Percentiles rank a stretch among this genome's conserved stretches.
Evolutionary conservation across 2,797 vertebrate genomes (phyloP).

Genomic region (Enoplosus armatus): DNA sequence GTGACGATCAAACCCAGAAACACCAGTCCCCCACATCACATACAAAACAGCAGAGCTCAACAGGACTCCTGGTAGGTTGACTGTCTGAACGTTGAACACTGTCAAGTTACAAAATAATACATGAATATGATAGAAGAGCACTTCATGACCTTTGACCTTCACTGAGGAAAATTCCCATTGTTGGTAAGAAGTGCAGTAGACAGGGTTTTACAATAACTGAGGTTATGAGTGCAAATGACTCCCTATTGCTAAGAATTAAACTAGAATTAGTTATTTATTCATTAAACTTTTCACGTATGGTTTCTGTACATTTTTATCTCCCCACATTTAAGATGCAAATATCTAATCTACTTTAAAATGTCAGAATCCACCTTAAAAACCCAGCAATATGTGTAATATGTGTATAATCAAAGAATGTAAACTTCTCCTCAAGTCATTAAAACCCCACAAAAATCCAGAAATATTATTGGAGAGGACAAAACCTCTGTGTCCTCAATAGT

Average conservation of each 20-base stretch:
- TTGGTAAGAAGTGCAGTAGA: neutral
- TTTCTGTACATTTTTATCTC: neutral
- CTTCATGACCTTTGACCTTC: neutral
- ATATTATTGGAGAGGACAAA: neutral
- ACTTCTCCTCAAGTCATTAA: neutral
- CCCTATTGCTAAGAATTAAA: neutral
- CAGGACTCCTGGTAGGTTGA: slow-evolving; percentile 44
- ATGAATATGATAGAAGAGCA: neutral
- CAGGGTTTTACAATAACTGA: neutral
- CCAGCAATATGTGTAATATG: neutral
- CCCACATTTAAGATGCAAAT: neutral
- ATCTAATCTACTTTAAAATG: neutral
- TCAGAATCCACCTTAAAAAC: neutral
- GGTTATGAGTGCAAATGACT: neutral
- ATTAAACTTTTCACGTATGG: neutral
- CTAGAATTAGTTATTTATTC: neutral
- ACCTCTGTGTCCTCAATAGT: neutral
- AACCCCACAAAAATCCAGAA: neutral
- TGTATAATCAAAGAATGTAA: neutral
- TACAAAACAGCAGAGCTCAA: neutral
- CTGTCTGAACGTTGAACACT: neutral
- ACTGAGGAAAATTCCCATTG: neutral
- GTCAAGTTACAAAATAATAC: neutral
- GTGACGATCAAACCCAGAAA: slow-evolving; percentile 57
- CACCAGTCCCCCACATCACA: neutral